A percentile compares a stretch with the other conserved stretches of the same genome.
These are phyloP conservation scores for Phortica okadai DNA, from an alignment of 2,888 invertebrate species.

Conservation along the genomic window DNA sequence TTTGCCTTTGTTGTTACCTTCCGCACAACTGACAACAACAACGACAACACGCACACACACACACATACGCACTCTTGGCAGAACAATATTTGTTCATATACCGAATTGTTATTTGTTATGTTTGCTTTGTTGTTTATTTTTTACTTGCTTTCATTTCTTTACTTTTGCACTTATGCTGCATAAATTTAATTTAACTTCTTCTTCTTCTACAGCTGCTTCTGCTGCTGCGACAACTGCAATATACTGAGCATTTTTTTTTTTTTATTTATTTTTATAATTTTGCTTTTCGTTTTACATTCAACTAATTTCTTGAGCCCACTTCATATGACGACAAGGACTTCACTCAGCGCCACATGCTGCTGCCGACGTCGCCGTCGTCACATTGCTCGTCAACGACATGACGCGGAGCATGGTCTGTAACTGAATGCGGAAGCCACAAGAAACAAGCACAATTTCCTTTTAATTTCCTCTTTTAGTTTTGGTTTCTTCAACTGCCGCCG, in stretches of 20 bases:
- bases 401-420: neutral
- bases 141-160: neutral
- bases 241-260: neutral
- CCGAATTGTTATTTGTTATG: neutral
- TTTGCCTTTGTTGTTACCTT: neutral
- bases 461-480: slow-evolving; percentile 59
- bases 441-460: slow-evolving; percentile 67
- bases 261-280: too few relatives aligned
- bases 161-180: neutral
- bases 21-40: neutral
- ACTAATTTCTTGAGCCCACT: neutral
- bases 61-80: neutral
- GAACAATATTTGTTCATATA: neutral
- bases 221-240: neutral
- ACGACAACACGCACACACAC: slow-evolving; percentile 46
- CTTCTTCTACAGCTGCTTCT: too few relatives aligned
- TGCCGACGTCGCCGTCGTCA: neutral
- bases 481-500: slow-evolving; percentile 54
- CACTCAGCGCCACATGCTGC: neutral
- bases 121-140: neutral
- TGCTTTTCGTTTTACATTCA: neutral
- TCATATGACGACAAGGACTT: neutral
- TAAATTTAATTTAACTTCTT: neutral
- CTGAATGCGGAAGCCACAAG: slow-evolving; percentile 26
- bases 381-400: neutral